phyloP scores from a whole-genome alignment of 2,888 invertebrate species.

The Folsomia manolachei region DNA sequence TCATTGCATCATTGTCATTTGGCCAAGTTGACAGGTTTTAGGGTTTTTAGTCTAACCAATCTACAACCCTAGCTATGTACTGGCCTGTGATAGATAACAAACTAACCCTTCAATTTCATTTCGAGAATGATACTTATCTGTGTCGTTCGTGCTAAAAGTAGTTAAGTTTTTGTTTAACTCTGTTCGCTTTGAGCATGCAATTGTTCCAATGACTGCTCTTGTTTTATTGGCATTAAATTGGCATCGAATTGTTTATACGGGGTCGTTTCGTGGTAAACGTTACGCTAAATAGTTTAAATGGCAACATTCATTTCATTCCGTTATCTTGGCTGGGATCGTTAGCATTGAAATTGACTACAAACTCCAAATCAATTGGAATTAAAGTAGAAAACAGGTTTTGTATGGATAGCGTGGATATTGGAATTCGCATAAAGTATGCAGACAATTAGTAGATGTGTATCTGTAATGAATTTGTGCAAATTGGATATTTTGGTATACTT shows the following conservation, averaged over 20 bases:
- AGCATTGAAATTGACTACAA: background rate
- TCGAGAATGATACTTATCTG: background rate
- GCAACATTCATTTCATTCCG: too few relatives aligned
- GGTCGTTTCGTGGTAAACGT: too few relatives aligned
- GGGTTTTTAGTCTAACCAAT: background rate
- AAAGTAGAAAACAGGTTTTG: too few relatives aligned
- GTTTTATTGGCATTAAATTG: background rate
- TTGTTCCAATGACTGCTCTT: background rate
- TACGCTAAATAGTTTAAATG: too few relatives aligned
- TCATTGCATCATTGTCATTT: background rate
- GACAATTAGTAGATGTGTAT: background rate
- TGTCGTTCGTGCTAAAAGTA: background rate
- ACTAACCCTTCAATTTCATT: too few relatives aligned
- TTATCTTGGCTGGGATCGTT: background rate
- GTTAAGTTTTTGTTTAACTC: background rate
- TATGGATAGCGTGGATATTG: too few relatives aligned
- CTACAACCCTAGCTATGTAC: too few relatives aligned
- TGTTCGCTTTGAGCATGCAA: background rate
- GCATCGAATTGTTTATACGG: too few relatives aligned
- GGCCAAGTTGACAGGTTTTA: constrained; percentile 2
- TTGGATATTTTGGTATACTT: background rate
- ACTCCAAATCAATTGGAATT: too few relatives aligned
- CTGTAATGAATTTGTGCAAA: background rate
- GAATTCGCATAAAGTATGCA: too few relatives aligned
- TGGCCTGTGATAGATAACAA: too few relatives aligned